These are phyloP conservation scores for Enteromius unitaeniatus DNA, from an alignment of 2,797 vertebrate genomes.

Conservation along the genomic window DNA sequence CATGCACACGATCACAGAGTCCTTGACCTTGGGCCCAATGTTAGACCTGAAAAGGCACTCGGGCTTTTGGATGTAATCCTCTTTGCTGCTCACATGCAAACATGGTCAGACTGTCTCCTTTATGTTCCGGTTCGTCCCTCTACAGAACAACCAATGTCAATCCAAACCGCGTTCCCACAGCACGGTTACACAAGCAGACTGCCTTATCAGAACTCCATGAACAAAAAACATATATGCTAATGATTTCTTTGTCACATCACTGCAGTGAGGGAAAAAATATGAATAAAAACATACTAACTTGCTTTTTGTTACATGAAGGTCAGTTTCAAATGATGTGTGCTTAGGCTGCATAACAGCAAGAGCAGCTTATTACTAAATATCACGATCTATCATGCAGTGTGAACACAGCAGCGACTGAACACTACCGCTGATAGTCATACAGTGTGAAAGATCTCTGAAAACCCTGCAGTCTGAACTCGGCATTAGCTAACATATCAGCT, in stretches of 20 bases:
- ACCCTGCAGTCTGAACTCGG: too few species aligned
- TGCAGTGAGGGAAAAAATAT: not conserved
- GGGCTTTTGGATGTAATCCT: conserved; percentile 48
- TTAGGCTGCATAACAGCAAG: not conserved
- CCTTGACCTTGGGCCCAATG: conserved; percentile 33
- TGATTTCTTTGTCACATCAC: not conserved
- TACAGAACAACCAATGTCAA: conserved; percentile 7
- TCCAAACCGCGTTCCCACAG: not conserved
- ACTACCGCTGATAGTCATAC: too few species aligned
- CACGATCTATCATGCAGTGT: too few species aligned
- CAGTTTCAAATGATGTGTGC: not conserved
- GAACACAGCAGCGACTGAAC: too few species aligned
- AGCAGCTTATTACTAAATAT: not conserved
- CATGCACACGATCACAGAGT: conserved; percentile 24
- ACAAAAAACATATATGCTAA: not conserved
- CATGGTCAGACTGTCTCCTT: conserved; percentile 35
- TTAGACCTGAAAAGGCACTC: conserved; percentile 12
- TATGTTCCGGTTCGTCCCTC: not conserved
- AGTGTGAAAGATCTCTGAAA: too few species aligned
- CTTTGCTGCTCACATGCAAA: conserved; percentile 55
- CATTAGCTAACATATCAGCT: not conserved
- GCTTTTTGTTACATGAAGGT: not conserved
- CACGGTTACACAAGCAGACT: not conserved
- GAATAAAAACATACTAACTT: not conserved
- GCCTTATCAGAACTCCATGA: not conserved